These are phyloP conservation scores for Neodon shergylaensis DNA, from an alignment of 2,113 vertebrate species.

Conservation along the genomic window DNA sequence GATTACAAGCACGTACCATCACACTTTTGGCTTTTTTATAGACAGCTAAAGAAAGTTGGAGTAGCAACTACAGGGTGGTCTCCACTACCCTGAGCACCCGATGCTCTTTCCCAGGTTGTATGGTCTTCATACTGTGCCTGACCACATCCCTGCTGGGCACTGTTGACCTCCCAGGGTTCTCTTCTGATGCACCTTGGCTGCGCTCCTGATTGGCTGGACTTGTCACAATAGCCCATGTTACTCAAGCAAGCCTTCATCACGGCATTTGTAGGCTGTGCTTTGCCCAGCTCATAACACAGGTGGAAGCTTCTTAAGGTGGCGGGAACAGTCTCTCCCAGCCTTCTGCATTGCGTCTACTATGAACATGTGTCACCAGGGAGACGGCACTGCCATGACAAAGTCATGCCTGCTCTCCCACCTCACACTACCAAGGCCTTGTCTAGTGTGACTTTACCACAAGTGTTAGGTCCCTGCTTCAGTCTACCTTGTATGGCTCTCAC, in stretches of 20 bases:
- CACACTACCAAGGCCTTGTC: not conserved
- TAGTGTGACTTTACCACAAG: not conserved
- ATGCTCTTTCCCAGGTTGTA: not conserved
- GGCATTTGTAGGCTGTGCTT: not conserved
- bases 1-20: not conserved
- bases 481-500: not conserved
- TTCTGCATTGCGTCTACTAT: not conserved
- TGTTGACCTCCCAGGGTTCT: not conserved
- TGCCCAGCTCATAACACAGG: not conserved
- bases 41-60: not conserved
- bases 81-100: not conserved
- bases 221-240: not conserved
- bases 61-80: not conserved
- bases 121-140: not conserved
- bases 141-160: rapidly evolving
- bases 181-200: not conserved
- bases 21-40: not conserved
- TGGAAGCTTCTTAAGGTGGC: too few species aligned
- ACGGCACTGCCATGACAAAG: not conserved
- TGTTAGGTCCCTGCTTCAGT: not conserved
- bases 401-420: not conserved
- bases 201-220: rapidly evolving
- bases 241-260: too few species aligned
- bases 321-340: not conserved
- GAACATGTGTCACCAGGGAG: not conserved